Conservation (phyloP, 2,113 vertebrate genomes). For the Micromys minutus region DNA sequence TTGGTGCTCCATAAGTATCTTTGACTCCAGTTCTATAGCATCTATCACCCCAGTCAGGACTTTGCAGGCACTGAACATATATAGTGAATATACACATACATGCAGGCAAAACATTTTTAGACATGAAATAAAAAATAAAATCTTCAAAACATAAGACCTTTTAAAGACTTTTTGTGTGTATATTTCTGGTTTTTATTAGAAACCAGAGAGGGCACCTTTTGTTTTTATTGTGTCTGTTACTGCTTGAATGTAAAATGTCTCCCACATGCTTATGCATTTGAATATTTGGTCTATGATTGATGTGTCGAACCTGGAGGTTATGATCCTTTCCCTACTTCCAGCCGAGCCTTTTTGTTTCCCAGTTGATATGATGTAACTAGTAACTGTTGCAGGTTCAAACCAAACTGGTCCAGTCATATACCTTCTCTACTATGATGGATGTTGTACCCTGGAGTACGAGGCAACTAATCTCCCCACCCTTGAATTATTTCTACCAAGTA, state of each 20-base stretch:
- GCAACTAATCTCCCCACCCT: background rate
- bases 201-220: background rate
- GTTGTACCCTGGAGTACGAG: background rate
- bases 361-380: background rate
- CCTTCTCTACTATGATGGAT: background rate
- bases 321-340: background rate
- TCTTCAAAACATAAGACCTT: background rate
- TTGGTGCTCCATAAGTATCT: background rate
- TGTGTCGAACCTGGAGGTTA: background rate
- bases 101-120: background rate
- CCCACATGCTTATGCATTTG: background rate
- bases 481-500: background rate
- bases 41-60: background rate
- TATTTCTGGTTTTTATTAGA: constrained; percentile 8
- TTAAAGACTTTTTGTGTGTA: constrained; percentile 16
- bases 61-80: background rate
- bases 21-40: background rate
- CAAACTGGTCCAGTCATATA: background rate
- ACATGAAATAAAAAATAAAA: background rate
- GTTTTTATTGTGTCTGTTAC: background rate
- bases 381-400: background rate
- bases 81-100: background rate
- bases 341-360: background rate
- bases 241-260: background rate
- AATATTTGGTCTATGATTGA: background rate